Evolutionary conservation across 2,888 invertebrate species (phyloP).

Genomic region (Fabriciana adippe): DNA sequence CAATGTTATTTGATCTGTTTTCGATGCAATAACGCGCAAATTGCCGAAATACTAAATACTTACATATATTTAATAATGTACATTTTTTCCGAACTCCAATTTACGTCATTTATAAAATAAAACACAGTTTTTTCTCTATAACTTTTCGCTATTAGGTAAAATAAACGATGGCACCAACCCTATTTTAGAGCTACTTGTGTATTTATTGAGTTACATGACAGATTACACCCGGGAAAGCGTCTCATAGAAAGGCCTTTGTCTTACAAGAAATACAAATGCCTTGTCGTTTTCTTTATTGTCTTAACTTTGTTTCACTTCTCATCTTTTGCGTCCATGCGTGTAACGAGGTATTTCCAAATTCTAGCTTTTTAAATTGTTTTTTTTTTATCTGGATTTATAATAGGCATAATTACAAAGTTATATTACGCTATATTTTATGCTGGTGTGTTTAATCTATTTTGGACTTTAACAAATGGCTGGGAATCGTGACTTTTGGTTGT

Average conservation of each 20-base stretch:
- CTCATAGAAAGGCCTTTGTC: slow-evolving; percentile 14
- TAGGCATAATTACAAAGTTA: slow-evolving; percentile 36
- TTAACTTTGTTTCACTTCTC: slow-evolving; percentile 12
- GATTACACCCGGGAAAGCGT: slow-evolving; percentile 18
- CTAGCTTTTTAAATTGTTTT: slow-evolving; percentile 29
- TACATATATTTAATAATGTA: too few species aligned
- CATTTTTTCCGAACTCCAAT: too few species aligned
- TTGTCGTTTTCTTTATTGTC: slow-evolving; percentile 21
- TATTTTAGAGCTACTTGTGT: too few species aligned
- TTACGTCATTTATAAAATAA: too few species aligned
- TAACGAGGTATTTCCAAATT: slow-evolving; percentile 9
- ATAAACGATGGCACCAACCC: background rate
- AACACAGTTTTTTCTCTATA: too few species aligned
- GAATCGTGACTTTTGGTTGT: slow-evolving; percentile 41
- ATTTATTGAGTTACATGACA: slow-evolving; percentile 16
- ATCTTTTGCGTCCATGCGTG: slow-evolving; percentile 13
- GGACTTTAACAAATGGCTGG: slow-evolving; percentile 34
- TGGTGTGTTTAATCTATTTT: slow-evolving; percentile 39
- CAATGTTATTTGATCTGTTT: too few species aligned
- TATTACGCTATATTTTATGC: slow-evolving; percentile 28
- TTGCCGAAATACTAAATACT: too few species aligned
- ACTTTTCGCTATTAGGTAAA: background rate
- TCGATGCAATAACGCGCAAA: too few species aligned
- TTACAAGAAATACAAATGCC: slow-evolving; percentile 18
- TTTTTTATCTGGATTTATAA: slow-evolving; percentile 34